Conservation (phyloP, 2,797 vertebrate species). For the Spondyliosoma cantharus region DNA sequence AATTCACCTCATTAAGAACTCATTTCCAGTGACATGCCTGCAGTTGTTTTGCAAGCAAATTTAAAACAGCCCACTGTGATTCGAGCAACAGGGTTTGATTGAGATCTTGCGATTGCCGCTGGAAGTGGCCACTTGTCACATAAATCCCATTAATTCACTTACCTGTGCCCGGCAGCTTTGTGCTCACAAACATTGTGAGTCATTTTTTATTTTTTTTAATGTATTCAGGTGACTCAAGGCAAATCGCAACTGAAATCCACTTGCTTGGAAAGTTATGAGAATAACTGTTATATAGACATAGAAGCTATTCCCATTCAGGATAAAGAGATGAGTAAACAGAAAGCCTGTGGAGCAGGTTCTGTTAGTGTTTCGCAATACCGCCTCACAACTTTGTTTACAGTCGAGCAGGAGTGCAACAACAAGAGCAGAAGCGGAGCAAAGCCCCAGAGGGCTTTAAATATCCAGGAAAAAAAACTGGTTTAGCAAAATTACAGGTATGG, state of each 20-base stretch:
- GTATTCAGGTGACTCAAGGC: constrained; percentile 9
- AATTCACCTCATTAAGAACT: constrained; percentile 16
- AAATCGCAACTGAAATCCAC: constrained; percentile 13
- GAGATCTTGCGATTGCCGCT: neutral
- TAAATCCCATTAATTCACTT: neutral
- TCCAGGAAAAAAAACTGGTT: neutral
- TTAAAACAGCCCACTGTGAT: constrained; percentile 3
- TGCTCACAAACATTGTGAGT: constrained; percentile 18
- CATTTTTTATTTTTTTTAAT: neutral
- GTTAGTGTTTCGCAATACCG: constrained; percentile 35
- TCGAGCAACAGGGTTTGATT: constrained; percentile 6
- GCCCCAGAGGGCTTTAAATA: neutral
- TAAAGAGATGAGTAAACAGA: constrained; percentile 9
- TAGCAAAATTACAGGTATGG: constrained; percentile 15
- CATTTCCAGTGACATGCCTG: neutral
- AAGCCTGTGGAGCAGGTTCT: constrained; percentile 38
- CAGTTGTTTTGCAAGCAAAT: constrained; percentile 11
- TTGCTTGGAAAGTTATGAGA: constrained; percentile 30
- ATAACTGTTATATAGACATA: constrained; percentile 17
- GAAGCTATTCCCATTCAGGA: constrained; percentile 5
- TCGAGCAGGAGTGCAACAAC: constrained; percentile 39
- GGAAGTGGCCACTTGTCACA: neutral
- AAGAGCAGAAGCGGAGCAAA: constrained; percentile 8
- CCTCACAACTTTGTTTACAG: constrained; percentile 47
- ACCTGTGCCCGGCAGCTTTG: neutral